These are phyloP conservation scores for Sigmodon hispidus DNA, from an alignment of 2,113 vertebrate species.

Conservation along the genomic window DNA sequence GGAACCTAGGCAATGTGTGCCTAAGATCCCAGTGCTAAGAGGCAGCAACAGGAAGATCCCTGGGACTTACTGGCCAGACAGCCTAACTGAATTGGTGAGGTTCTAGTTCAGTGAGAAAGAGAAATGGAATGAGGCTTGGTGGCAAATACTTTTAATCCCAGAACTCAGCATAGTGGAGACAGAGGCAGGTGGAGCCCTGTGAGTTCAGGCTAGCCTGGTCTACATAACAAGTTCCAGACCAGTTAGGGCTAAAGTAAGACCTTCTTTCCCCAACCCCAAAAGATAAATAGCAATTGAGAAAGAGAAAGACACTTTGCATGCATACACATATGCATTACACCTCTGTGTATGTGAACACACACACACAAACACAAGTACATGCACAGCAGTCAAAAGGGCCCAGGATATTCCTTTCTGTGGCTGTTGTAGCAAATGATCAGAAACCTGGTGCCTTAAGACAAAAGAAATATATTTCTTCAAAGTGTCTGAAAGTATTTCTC, in stretches of 20 bases:
- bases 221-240: background rate
- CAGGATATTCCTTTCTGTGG: background rate
- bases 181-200: background rate
- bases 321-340: background rate
- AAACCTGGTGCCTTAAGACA: background rate
- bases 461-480: background rate
- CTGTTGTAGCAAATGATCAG: background rate
- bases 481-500: background rate
- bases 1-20: background rate
- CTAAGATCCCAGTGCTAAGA: too few relatives aligned
- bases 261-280: background rate
- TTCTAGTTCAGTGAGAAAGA: background rate
- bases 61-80: background rate
- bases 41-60: background rate
- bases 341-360: background rate
- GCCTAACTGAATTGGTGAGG: background rate
- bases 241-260: background rate
- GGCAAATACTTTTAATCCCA: background rate
- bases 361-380: background rate
- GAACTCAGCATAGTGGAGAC: background rate
- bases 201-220: background rate
- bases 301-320: background rate
- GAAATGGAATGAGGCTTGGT: background rate
- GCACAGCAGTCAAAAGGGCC: background rate
- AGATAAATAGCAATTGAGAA: background rate